phyloP scores from a whole-genome alignment of 1,140 invertebrate genomes.

The Oreohelix idahoensis region DNA sequence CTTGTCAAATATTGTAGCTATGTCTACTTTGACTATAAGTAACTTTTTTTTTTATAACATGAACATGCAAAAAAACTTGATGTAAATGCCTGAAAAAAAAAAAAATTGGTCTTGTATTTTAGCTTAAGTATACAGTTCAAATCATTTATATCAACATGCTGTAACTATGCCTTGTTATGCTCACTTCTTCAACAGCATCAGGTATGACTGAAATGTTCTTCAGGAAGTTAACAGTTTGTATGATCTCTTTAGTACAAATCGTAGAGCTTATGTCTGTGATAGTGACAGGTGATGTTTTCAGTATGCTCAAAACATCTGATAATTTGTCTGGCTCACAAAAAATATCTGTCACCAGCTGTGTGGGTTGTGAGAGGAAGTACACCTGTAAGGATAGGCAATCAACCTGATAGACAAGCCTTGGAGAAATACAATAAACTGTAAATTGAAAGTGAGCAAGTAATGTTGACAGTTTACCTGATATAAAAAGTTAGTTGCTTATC shows the following conservation, averaged over 20 bases:
- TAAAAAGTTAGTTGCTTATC: too few relatives aligned
- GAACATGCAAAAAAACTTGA: too few relatives aligned
- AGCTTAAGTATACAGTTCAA: background rate
- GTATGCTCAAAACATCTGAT: constrained; percentile 40
- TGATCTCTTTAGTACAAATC: constrained; percentile 44
- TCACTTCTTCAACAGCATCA: background rate
- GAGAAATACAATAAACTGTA: too few relatives aligned
- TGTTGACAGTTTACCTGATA: too few relatives aligned
- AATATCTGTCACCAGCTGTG: background rate
- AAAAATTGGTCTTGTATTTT: too few relatives aligned
- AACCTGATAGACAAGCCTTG: too few relatives aligned
- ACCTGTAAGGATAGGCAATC: background rate
- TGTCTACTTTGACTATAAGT: too few relatives aligned
- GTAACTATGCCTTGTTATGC: background rate
- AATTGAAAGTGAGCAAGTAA: too few relatives aligned
- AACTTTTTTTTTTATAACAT: too few relatives aligned
- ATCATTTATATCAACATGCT: background rate
- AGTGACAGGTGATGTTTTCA: constrained; percentile 36
- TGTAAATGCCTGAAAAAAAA: too few relatives aligned
- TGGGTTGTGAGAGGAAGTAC: background rate
- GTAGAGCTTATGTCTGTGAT: constrained; percentile 35
- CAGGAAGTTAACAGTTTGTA: constrained; percentile 21
- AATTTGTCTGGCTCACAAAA: constrained; percentile 44
- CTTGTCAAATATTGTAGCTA: too few relatives aligned
- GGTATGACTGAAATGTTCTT: constrained; percentile 19